Base-by-base conservation (phyloP, 1,140 invertebrate genomes). In the Leptinotarsa lineolata region DNA sequence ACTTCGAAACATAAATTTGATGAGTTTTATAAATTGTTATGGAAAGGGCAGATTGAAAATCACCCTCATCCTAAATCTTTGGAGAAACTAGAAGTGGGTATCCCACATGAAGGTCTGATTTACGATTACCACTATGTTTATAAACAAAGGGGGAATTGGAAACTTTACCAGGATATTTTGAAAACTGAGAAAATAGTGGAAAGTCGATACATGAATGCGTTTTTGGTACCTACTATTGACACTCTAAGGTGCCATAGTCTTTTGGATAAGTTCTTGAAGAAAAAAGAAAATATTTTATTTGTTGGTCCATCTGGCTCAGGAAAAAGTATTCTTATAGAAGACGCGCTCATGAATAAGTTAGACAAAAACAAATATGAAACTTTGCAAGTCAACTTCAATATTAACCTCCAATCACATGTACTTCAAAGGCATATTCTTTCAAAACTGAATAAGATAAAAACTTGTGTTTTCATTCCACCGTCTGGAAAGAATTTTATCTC, bases 261-360 rank as follows among this genome's bases (percentile, higher is more conserved):
- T 63, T 80, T 93, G 16, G 88, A 89, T 80, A 80, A 92, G 72
- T 91, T 92, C 77, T 88, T 94, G 13, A 85, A 89, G 63, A 86
- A 91, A 80, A 87, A 88, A 67, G 89, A 90, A 71, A 90, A 93
- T 8, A 86, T 94, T 77, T 83, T 97, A 18, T 82, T 97, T 39
- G 91, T 95, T 13, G 96, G 96, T 0, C 92, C 94, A 2, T 95
- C 95, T 8, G 95, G 95, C 24, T 97, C 95, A 0, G 96, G 95
- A 0, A 98, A 98, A 86, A 95, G 91, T 76, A 92, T 92, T 76
- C 95, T 94, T 79, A 89, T 97, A 13, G 91, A 95, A 87, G 91
- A 97, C 81, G 90, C 93, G 80, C 85, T 97, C 72, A 91, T 94
- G 88, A 92, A 92, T 80, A 90, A 90, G 76, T 82, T 96, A 15